These are phyloP conservation scores for Charaxes varanes DNA, from an alignment of 1,140 invertebrate genomes.

Conservation along the genomic window DNA sequence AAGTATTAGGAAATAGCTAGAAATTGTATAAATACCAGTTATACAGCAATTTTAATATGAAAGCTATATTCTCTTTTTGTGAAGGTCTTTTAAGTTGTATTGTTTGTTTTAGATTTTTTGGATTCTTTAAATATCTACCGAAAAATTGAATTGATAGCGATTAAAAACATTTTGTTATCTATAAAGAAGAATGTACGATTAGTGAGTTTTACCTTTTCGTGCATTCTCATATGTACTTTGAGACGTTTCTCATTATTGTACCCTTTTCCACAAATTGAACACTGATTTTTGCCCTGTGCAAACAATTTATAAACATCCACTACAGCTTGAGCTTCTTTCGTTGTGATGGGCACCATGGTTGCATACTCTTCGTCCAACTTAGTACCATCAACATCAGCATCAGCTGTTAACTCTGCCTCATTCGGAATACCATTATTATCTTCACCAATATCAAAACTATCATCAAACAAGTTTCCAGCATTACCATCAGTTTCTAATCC, in stretches of 20 bases:
- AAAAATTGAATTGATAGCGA: too few relatives aligned
- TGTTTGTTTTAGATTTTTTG: too few relatives aligned
- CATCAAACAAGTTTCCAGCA: conserved; percentile 17
- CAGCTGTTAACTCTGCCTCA: conserved; percentile 1
- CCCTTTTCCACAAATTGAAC: conserved; percentile 37
- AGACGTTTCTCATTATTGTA: conserved; percentile 43
- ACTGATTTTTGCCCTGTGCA: conserved; percentile 36
- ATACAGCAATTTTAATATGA: too few relatives aligned
- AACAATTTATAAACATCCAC: conserved; percentile 52
- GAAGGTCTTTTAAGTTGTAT: too few relatives aligned
- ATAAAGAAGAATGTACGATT: too few relatives aligned
- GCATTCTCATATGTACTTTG: conserved; percentile 50
- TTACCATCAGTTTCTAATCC: conserved; percentile 2
- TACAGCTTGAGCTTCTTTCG: conserved; percentile 47
- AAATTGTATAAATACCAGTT: too few relatives aligned
- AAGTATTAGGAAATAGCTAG: too few relatives aligned
- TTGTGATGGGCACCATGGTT: conserved; percentile 37
- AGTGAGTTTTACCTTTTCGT: conserved; percentile 62
- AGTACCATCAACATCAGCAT: conserved; percentile 33
- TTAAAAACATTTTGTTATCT: too few relatives aligned
- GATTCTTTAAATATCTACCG: too few relatives aligned
- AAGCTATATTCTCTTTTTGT: too few relatives aligned
- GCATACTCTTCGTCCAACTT: conserved; percentile 55
- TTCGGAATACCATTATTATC: conserved; percentile 18
- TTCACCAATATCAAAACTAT: conserved; percentile 23